Conservation (phyloP, 1,140 invertebrate genomes). For the Drosophila dunni region DNA sequence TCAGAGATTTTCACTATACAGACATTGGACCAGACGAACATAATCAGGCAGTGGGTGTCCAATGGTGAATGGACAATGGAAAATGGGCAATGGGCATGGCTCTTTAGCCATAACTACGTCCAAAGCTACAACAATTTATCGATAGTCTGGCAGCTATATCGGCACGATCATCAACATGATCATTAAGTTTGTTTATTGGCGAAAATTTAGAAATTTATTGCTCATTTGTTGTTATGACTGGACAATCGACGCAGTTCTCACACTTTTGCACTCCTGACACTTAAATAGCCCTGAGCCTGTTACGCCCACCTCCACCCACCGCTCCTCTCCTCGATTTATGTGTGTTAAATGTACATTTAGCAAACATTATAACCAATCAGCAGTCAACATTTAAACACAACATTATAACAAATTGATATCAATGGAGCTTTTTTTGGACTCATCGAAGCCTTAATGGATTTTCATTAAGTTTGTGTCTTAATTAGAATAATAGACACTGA, state of each 20-base stretch:
- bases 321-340: slow-evolving; percentile 1
- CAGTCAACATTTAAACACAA: slow-evolving; percentile 4
- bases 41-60: slow-evolving; percentile 80
- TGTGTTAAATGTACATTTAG: slow-evolving; percentile 70
- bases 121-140: slow-evolving; percentile 9
- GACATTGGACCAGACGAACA: slow-evolving; percentile 66
- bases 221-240: slow-evolving; percentile 65
- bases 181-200: slow-evolving; percentile 79
- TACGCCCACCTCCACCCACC: slow-evolving; percentile 19
- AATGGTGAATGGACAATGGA: slow-evolving; percentile 37
- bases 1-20: slow-evolving; percentile 64
- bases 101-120: slow-evolving; percentile 1
- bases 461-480: slow-evolving; percentile 42
- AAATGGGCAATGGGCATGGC: slow-evolving; percentile 17
- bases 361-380: slow-evolving; percentile 67
- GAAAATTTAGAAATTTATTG: slow-evolving; percentile 82
- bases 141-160: slow-evolving; percentile 1
- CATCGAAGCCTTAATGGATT: slow-evolving; percentile 35
- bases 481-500: slow-evolving; percentile 45
- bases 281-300: slow-evolving; percentile 59
- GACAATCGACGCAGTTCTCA: slow-evolving; percentile 69
- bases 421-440: slow-evolving; percentile 7
- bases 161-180: slow-evolving; percentile 71
- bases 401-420: slow-evolving; percentile 1
- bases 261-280: slow-evolving; percentile 67